A percentile compares a stretch with the other conserved stretches of the same genome.
phyloP scores from a whole-genome alignment of 2,113 vertebrate species.

The Microcebus lehilahytsara region DNA sequence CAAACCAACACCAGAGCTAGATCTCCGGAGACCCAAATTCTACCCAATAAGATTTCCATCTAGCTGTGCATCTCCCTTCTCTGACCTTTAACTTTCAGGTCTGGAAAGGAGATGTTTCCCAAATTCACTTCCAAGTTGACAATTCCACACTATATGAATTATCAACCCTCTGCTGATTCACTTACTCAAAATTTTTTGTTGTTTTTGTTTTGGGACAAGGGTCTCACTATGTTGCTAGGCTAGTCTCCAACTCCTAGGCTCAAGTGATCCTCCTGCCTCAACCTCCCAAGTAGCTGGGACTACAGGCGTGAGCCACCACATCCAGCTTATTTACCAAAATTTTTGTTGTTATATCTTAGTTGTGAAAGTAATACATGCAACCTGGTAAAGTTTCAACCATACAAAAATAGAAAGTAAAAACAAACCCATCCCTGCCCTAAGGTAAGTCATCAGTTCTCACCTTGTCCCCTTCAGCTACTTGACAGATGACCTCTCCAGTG shows the following conservation, averaged over 20 bases:
- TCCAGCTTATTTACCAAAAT: neutral
- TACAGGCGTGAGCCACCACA: too few relatives aligned
- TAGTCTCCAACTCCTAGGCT: too few relatives aligned
- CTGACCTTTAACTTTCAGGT: neutral
- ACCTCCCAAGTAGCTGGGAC: too few relatives aligned
- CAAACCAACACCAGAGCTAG: neutral
- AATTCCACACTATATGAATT: neutral
- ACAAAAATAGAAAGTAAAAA: neutral
- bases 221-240: too few relatives aligned
- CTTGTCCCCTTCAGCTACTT: conserved; percentile 94
- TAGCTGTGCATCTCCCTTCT: neutral
- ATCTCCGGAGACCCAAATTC: neutral
- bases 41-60: neutral
- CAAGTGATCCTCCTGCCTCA: too few relatives aligned
- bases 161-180: neutral
- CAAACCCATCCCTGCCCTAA: rapidly evolving
- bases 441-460: conserved; percentile 75
- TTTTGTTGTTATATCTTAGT: neutral
- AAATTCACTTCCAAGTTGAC: neutral
- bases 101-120: neutral
- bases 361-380: neutral
- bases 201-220: too few relatives aligned
- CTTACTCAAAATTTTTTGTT: neutral
- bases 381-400: neutral
- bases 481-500: conserved; percentile 94